Conservation (phyloP, 2,797 vertebrate species). For the Spatula versicolor region DNA sequence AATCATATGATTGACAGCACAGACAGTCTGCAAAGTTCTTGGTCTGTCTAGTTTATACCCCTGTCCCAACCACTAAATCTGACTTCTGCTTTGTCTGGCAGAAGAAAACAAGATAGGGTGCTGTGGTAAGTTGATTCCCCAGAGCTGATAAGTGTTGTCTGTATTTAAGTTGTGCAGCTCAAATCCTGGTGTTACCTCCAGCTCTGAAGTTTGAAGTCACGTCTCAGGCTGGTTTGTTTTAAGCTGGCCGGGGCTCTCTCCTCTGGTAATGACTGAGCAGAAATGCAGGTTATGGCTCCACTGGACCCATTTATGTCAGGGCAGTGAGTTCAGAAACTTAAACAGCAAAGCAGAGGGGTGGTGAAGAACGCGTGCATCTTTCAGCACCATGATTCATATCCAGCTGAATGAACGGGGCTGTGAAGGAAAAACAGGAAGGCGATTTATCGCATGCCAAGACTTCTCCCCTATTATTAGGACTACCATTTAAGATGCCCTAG, state of each 20-base stretch:
- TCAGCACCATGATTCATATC: neutral
- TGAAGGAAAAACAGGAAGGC: neutral
- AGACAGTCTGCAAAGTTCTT: constrained; percentile 70
- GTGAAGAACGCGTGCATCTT: neutral
- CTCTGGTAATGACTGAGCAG: neutral
- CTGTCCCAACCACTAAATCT: constrained; percentile 66
- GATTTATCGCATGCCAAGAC: neutral
- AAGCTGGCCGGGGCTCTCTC: neutral
- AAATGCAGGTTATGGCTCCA: neutral
- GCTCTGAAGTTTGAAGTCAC: constrained; percentile 34
- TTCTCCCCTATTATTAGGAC: neutral
- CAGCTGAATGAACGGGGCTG: neutral
- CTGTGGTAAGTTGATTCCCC: constrained; percentile 67
- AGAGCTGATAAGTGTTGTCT: constrained; percentile 58
- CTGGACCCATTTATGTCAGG: neutral
- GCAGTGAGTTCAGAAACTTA: neutral
- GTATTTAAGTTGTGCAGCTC: neutral
- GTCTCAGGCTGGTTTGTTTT: constrained; percentile 17
- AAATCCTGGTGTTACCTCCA: constrained; percentile 32
- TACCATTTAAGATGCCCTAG: neutral
- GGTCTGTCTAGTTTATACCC: constrained; percentile 59
- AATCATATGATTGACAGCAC: constrained; percentile 69
- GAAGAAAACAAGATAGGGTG: constrained; percentile 58
- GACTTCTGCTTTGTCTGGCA: constrained; percentile 76
- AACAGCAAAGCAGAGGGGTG: fast-evolving